These are phyloP conservation scores for Rhynchotus rufescens DNA, from an alignment of 2,797 vertebrate genomes.

Conservation along the genomic window DNA sequence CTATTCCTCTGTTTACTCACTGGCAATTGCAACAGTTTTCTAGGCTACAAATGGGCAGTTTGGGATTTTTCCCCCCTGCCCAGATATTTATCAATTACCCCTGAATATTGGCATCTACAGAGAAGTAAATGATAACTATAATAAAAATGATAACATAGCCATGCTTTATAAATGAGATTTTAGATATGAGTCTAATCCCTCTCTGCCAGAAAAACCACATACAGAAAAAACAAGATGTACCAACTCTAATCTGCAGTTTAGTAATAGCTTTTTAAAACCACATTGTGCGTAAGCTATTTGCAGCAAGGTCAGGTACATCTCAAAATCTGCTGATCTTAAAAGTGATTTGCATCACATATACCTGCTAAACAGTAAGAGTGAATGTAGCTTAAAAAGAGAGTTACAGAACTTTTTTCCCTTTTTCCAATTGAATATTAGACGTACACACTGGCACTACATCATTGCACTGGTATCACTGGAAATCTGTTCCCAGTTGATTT, in stretches of 20 bases:
- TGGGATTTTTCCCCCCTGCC: neutral
- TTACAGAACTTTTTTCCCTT: neutral
- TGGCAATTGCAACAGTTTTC: neutral
- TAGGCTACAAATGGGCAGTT: neutral
- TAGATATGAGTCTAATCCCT: neutral
- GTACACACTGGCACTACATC: neutral
- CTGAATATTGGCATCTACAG: neutral
- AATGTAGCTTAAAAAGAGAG: neutral
- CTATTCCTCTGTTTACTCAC: neutral
- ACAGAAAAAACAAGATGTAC: neutral
- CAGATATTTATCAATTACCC: neutral
- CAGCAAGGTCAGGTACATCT: neutral
- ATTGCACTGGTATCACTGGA: neutral
- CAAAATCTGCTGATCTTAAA: constrained; percentile 16
- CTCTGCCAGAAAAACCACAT: neutral
- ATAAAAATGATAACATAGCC: neutral
- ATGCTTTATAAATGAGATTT: neutral
- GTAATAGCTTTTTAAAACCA: neutral
- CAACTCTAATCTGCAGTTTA: neutral
- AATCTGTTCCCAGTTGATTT: neutral
- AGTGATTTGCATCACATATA: neutral
- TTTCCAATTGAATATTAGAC: neutral
- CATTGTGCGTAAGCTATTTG: neutral
- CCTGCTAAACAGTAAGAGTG: neutral
- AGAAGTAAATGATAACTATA: neutral